These are phyloP conservation scores for Itoplectis maculator DNA, from an alignment of 2,888 invertebrate genomes.

Conservation along the genomic window DNA sequence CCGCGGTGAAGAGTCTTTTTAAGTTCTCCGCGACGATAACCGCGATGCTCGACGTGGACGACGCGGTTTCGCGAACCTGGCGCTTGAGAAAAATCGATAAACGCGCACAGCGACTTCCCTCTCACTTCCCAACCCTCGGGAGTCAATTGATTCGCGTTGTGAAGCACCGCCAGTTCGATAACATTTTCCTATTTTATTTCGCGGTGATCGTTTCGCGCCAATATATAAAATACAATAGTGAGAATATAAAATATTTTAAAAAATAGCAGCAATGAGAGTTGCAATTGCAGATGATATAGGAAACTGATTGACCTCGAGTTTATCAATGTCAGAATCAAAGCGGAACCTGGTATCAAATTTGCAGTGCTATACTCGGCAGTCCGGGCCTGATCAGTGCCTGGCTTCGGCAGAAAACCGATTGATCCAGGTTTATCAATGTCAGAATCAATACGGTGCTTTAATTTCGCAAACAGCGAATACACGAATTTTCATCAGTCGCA, in stretches of 20 bases:
- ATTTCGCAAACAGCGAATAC: background rate
- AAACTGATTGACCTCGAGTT: too few species aligned
- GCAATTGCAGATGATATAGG: too few species aligned
- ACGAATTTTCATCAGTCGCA: background rate
- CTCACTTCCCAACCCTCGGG: background rate
- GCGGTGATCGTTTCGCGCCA: background rate
- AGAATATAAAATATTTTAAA: too few species aligned
- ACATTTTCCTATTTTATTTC: conserved; percentile 16
- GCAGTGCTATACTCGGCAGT: too few species aligned
- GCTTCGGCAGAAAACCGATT: too few species aligned
- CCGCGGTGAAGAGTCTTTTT: conserved; percentile 54
- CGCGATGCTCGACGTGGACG: conserved; percentile 16
- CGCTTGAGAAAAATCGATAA: conserved; percentile 32
- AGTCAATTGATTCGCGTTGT: conserved; percentile 7
- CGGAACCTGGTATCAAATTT: too few species aligned
- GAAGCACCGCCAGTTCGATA: background rate
- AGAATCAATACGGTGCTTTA: background rate
- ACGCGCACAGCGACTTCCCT: background rate
- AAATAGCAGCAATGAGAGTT: too few species aligned
- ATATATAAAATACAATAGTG: background rate
- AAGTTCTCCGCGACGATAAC: conserved; percentile 63
- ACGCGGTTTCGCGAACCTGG: background rate
- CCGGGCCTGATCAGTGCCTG: too few species aligned
- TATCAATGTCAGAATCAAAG: too few species aligned
- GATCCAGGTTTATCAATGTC: background rate